Conservation (phyloP, 2,113 vertebrate species). For the Ptilorrhoa leucosticta region DNA sequence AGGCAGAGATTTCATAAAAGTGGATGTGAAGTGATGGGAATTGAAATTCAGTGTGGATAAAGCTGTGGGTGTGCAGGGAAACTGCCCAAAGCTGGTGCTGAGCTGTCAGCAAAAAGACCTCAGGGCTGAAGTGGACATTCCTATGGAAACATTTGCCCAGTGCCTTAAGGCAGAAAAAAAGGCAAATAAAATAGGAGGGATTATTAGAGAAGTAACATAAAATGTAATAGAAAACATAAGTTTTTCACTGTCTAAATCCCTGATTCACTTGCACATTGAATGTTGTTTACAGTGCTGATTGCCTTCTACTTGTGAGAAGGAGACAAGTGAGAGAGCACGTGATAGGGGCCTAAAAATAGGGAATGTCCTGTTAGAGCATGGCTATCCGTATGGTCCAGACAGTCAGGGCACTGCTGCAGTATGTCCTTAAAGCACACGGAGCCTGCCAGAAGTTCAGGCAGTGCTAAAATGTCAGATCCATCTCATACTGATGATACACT, state of each 20-base stretch:
- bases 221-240: not conserved
- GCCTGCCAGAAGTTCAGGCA: not conserved
- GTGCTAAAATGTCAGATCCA: not conserved
- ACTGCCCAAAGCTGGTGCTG: not conserved
- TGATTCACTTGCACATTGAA: not conserved
- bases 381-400: not conserved
- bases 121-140: not conserved
- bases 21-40: not conserved
- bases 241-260: not conserved
- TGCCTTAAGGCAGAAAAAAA: not conserved
- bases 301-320: not conserved
- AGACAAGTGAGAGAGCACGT: not conserved
- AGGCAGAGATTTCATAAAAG: not conserved
- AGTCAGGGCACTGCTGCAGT: not conserved
- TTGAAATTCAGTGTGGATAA: not conserved
- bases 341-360: not conserved
- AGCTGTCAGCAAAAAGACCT: not conserved
- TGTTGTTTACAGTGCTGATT: not conserved
- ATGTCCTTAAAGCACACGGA: not conserved
- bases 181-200: not conserved
- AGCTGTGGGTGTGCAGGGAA: not conserved
- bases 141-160: not conserved
- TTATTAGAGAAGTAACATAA: not conserved
- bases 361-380: not conserved
- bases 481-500: not conserved